A percentile compares a stretch with the other conserved stretches of the same genome.
phyloP scores from a whole-genome alignment of 2,113 vertebrate genomes.

The Scatophagus argus region DNA sequence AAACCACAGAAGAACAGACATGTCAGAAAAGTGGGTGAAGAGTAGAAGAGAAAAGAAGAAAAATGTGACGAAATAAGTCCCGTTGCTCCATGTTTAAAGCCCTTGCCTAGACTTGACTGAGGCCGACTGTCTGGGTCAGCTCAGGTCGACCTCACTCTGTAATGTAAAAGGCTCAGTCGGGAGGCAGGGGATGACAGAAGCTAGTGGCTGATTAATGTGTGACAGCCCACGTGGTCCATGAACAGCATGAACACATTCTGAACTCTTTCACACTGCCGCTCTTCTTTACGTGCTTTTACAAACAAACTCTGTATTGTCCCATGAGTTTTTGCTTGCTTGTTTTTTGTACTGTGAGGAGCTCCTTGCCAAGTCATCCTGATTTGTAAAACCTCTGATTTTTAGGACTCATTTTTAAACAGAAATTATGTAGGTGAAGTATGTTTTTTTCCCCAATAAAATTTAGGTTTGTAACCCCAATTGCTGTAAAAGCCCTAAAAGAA shows the following conservation, averaged over 20 bases:
- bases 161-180: slow-evolving; percentile 23
- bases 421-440: background rate
- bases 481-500: background rate
- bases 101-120: slow-evolving; percentile 29
- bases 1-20: slow-evolving; percentile 37
- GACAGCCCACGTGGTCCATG: slow-evolving; percentile 37
- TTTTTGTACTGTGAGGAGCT: background rate
- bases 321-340: background rate
- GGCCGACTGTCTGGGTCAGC: slow-evolving; percentile 47
- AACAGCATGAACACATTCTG: slow-evolving; percentile 23
- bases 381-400: background rate
- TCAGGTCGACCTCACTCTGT: slow-evolving; percentile 31
- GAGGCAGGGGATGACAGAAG: slow-evolving; percentile 6
- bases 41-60: background rate
- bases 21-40: slow-evolving; percentile 1
- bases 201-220: slow-evolving; percentile 45
- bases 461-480: background rate
- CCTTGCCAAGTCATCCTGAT: background rate
- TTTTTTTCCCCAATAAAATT: background rate
- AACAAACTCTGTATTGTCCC: background rate
- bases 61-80: slow-evolving; percentile 25
- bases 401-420: background rate
- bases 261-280: background rate
- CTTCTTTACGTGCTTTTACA: background rate
- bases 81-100: slow-evolving; percentile 29